Conservation (phyloP, 2,797 vertebrate species). For the Nyctalus aviator region DNA sequence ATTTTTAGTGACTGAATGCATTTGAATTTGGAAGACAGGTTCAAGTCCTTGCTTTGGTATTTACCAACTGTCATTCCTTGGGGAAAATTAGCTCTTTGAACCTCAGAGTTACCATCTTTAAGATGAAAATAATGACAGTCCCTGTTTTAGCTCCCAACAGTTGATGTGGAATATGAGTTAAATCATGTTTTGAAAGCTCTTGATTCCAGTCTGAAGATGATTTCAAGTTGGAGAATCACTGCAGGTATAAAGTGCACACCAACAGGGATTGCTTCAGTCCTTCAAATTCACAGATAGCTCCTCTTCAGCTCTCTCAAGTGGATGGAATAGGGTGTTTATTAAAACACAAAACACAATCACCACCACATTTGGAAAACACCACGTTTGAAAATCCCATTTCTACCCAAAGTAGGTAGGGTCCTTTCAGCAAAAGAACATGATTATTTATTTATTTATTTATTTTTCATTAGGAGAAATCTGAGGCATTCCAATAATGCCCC, state of each 20-base stretch:
- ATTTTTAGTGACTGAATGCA: conserved; percentile 36
- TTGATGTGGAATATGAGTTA: conserved; percentile 3
- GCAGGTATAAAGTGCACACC: not conserved
- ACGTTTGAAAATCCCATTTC: conserved; percentile 29
- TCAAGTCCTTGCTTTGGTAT: conserved; percentile 5
- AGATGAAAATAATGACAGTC: conserved; percentile 25
- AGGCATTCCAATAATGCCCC: conserved; percentile 41
- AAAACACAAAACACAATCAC: conserved; percentile 1
- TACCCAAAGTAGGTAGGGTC: not conserved
- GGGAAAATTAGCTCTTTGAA: conserved; percentile 22
- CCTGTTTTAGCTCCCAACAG: not conserved
- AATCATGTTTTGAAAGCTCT: conserved; percentile 13
- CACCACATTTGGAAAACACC: not conserved
- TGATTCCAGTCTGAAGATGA: not conserved
- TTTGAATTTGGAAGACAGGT: conserved; percentile 34
- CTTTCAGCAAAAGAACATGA: not conserved
- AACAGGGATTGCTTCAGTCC: not conserved
- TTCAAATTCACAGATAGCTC: not conserved
- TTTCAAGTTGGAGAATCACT: not conserved
- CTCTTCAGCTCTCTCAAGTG: not conserved
- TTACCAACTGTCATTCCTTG: conserved; percentile 8
- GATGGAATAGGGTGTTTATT: not conserved
- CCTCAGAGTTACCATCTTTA: not conserved
- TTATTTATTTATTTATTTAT: not conserved
- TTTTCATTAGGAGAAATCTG: not conserved